A percentile compares a stretch with the other conserved stretches of the same genome.
These are phyloP conservation scores for Eptatretus atami DNA, from an alignment of 2,797 vertebrate genomes.

Conservation along the genomic window DNA sequence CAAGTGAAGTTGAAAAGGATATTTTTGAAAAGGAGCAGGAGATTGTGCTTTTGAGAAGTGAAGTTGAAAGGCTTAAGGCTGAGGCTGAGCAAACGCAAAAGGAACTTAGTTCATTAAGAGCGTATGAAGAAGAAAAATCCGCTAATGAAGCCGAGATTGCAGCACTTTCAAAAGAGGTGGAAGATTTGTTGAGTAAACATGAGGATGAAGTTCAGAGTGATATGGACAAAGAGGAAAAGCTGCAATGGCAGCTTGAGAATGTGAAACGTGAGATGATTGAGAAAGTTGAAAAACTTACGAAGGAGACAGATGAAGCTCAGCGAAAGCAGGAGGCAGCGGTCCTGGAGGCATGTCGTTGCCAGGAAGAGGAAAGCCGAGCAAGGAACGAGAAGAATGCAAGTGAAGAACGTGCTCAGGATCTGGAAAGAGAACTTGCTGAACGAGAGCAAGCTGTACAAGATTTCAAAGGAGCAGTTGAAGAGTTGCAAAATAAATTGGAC, in stretches of 20 bases:
- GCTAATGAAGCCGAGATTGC: neutral
- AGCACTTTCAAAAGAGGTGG: neutral
- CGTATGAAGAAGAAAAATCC: conserved; percentile 1
- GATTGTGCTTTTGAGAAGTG: conserved; percentile 19
- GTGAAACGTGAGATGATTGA: conserved; percentile 17
- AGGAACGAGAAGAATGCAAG: conserved; percentile 24
- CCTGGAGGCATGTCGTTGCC: conserved; percentile 19
- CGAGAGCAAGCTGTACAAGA: conserved; percentile 50
- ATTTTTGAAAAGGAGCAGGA: conserved; percentile 17
- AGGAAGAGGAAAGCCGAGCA: conserved; percentile 20
- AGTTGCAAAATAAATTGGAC: conserved; percentile 60
- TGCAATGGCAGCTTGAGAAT: conserved; percentile 18
- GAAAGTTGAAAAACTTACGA: conserved; percentile 19
- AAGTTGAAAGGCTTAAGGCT: conserved; percentile 8
- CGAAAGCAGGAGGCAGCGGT: conserved; percentile 23
- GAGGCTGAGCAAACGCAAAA: neutral
- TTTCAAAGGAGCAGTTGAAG: conserved; percentile 35
- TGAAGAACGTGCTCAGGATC: conserved; percentile 23
- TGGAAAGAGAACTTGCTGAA: conserved; percentile 52
- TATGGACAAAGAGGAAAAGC: conserved; percentile 18
- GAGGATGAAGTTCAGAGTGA: conserved; percentile 17
- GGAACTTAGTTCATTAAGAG: neutral
- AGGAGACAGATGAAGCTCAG: conserved; percentile 21
- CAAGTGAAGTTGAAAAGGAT: conserved; percentile 16
- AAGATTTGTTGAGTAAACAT: conserved; percentile 3